Percentiles rank a stretch among this genome's conserved stretches.
phyloP scores from a whole-genome alignment of 2,797 vertebrate species.

The Amblyraja radiata region DNA sequence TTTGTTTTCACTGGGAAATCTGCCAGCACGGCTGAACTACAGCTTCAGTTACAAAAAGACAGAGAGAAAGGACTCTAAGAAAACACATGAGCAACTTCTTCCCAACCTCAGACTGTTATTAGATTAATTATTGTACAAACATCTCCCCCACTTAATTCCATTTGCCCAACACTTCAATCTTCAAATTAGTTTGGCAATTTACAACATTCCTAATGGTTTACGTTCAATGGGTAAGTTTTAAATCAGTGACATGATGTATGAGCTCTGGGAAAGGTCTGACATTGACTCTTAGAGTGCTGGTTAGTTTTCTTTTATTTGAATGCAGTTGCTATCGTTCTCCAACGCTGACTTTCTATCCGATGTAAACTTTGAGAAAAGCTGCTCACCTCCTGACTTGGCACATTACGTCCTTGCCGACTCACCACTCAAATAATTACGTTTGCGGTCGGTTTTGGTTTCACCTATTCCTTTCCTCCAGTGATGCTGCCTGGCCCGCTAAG shows the following conservation, averaged over 20 bases:
- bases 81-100: background rate
- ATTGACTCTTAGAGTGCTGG: background rate
- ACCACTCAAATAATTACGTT: no score
- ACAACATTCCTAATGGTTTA: constrained; percentile 9
- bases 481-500: no score
- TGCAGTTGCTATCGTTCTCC: no score
- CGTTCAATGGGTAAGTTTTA: background rate
- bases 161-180: constrained; percentile 12
- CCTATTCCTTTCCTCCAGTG: no score
- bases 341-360: no score
- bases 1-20: constrained; percentile 1
- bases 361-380: no score
- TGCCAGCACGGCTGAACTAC: constrained; percentile 26
- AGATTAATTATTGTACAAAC: constrained; percentile 34
- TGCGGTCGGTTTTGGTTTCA: no score
- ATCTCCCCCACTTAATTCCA: constrained; percentile 20
- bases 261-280: background rate
- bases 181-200: constrained; percentile 29
- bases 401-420: no score
- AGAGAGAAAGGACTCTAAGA: constrained; percentile 16
- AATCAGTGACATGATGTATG: background rate
- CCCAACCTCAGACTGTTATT: constrained; percentile 29
- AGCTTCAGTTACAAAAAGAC: background rate
- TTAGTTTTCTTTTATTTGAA: background rate
- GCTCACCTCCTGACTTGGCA: no score